Evolutionary conservation across 2,888 invertebrate genomes (phyloP).

Genomic region (Nebria salina): DNA sequence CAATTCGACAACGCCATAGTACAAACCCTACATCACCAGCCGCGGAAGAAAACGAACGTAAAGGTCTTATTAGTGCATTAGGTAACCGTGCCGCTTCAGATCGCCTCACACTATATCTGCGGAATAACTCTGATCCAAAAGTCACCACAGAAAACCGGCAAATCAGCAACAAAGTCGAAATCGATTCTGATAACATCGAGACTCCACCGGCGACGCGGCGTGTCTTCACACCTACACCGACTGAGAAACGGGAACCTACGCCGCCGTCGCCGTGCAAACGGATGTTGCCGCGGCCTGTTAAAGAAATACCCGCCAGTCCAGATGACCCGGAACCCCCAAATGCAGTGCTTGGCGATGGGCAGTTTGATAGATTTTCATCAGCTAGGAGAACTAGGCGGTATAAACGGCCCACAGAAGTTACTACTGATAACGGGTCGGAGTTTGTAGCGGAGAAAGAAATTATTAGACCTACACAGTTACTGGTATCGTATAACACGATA

Average conservation of each 20-base stretch:
- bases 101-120: slow-evolving; percentile 69
- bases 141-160: slow-evolving; percentile 19
- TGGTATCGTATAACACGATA: background rate
- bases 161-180: slow-evolving; percentile 77
- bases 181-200: slow-evolving; percentile 91
- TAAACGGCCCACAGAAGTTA: slow-evolving; percentile 72
- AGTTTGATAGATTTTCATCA: slow-evolving; percentile 86
- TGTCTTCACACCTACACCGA: slow-evolving; percentile 71
- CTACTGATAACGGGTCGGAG: slow-evolving; percentile 58
- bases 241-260: slow-evolving; percentile 64
- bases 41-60: slow-evolving; percentile 52
- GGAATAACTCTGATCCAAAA: slow-evolving; percentile 49
- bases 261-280: slow-evolving; percentile 67
- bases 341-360: slow-evolving; percentile 75
- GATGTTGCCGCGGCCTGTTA: slow-evolving; percentile 59
- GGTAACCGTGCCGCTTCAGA: slow-evolving; percentile 66
- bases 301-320: slow-evolving; percentile 53
- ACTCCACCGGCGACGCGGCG: slow-evolving; percentile 85
- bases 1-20: slow-evolving; percentile 68
- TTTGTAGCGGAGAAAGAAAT: slow-evolving; percentile 66
- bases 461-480: slow-evolving; percentile 30
- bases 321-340: slow-evolving; percentile 60
- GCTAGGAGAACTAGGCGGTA: slow-evolving; percentile 84
- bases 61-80: slow-evolving; percentile 67
- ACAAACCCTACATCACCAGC: slow-evolving; percentile 52